phyloP scores from a whole-genome alignment of 2,113 vertebrate species.

The Odocoileus hemionus region DNA sequence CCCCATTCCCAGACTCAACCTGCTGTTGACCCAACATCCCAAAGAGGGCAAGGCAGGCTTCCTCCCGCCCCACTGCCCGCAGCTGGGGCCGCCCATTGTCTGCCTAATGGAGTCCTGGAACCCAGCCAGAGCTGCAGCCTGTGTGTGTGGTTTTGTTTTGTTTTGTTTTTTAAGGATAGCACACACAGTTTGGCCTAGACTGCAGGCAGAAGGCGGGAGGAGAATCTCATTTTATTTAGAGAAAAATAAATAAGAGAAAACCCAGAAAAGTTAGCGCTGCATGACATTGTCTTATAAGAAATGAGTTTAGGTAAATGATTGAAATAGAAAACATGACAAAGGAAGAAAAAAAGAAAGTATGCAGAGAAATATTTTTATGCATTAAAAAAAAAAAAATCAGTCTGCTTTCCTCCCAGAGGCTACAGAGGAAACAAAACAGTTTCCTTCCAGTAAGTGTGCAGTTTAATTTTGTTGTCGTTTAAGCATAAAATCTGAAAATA shows the following conservation, averaged over 20 bases:
- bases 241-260: background rate
- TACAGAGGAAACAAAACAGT: background rate
- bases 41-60: background rate
- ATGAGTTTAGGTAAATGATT: background rate
- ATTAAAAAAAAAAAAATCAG: background rate
- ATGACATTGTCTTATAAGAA: background rate
- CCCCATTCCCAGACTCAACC: background rate
- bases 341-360: background rate
- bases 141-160: constrained; percentile 1
- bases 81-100: background rate
- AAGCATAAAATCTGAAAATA: constrained; percentile 12
- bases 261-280: background rate
- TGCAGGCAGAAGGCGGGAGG: background rate
- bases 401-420: background rate
- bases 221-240: background rate
- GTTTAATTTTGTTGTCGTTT: background rate
- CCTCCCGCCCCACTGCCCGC: background rate
- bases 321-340: background rate
- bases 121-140: background rate
- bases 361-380: background rate
- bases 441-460: background rate
- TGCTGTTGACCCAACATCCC: background rate
- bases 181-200: background rate
- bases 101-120: constrained; percentile 43
- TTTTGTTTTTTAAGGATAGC: constrained; percentile 50